Conservation (phyloP, 2,888 invertebrate species). For the Hololepta plana region DNA sequence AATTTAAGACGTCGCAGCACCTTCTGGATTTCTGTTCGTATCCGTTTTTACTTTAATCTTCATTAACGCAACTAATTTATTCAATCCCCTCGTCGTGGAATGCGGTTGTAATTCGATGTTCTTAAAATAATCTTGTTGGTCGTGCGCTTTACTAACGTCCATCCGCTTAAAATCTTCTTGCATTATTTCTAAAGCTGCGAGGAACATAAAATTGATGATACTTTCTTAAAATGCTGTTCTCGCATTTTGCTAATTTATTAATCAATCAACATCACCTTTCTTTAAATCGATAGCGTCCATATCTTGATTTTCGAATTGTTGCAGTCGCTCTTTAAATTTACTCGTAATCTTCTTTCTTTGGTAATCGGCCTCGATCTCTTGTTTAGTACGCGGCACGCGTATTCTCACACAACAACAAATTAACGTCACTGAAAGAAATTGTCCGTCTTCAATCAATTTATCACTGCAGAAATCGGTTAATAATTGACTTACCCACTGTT, state of each 20-base stretch:
- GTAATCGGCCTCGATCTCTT: constrained; percentile 88
- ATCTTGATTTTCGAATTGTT: constrained; percentile 66
- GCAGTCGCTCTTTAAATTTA: constrained; percentile 65
- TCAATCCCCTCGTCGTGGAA: no score
- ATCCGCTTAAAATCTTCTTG: constrained; percentile 41
- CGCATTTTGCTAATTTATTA: constrained; percentile 3
- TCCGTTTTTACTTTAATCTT: no score
- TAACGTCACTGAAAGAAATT: constrained; percentile 50
- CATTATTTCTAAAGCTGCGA: constrained; percentile 47
- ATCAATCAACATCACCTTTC: constrained; percentile 40
- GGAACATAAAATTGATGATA: no score
- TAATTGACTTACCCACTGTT: constrained; percentile 35
- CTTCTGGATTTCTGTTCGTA: no score
- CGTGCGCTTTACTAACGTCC: no score
- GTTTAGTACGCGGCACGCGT: constrained; percentile 83
- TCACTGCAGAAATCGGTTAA: constrained; percentile 2
- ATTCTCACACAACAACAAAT: constrained; percentile 82
- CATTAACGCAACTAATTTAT: no score
- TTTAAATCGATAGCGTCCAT: constrained; percentile 69
- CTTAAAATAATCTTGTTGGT: no score
- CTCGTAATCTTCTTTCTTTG: constrained; percentile 65
- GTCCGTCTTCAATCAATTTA: no score
- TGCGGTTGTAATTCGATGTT: no score
- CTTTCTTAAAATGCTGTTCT: constrained; percentile 19
- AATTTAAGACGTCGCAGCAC: no score